Percentiles rank a stretch among this genome's conserved stretches.
Evolutionary conservation across 2,113 vertebrate species (phyloP).

Genomic region (Crotalus tigris): DNA sequence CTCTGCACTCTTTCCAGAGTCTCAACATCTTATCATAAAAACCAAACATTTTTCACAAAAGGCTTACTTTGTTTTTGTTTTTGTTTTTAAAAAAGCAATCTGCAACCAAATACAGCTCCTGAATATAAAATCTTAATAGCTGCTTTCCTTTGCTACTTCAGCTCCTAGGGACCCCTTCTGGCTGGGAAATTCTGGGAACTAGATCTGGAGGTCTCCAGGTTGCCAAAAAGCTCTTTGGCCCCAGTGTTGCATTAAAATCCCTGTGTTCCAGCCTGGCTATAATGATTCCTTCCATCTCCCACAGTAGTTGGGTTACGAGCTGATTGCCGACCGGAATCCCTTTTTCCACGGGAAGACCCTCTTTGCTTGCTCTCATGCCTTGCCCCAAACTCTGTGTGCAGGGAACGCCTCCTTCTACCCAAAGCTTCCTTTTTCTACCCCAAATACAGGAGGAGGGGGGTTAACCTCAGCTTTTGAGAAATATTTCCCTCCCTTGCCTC

Average conservation of each 20-base stretch:
- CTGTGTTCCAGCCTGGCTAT: neutral
- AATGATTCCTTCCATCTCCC: neutral
- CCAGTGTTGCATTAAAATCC: neutral
- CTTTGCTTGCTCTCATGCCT: neutral
- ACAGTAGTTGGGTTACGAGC: neutral
- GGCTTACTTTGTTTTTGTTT: neutral
- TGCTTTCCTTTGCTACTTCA: neutral
- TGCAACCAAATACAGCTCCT: neutral
- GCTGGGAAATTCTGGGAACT: neutral
- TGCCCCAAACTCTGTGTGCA: neutral
- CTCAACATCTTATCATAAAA: no score
- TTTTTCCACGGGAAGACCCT: neutral
- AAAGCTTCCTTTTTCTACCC: slow-evolving; percentile 44
- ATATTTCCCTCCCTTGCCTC: slow-evolving; percentile 42
- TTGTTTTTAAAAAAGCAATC: neutral
- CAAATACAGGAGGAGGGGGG: slow-evolving; percentile 45
- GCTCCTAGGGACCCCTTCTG: neutral
- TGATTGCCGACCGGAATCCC: neutral
- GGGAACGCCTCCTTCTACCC: slow-evolving; percentile 40
- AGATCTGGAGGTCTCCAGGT: neutral
- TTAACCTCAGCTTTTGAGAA: slow-evolving; percentile 58
- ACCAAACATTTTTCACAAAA: neutral
- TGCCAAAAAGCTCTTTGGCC: neutral
- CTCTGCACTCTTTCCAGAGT: no score
- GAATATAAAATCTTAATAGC: neutral